phyloP scores from a whole-genome alignment of 2,888 invertebrate genomes.

The Drosophila borealis region DNA sequence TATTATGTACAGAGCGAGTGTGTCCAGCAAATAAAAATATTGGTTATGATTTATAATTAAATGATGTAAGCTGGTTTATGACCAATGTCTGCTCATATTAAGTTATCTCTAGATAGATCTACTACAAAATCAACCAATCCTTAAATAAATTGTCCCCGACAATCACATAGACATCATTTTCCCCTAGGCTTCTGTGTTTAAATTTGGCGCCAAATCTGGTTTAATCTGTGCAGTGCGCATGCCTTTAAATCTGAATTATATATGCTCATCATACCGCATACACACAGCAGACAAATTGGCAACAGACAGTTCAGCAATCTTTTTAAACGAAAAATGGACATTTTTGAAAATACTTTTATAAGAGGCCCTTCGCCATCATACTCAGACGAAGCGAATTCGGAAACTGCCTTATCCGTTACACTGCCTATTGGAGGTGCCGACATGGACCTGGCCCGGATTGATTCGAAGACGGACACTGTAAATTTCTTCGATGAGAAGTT shows the following conservation, averaged over 20 bases:
- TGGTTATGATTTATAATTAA: not conserved
- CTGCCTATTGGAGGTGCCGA: conserved; percentile 72
- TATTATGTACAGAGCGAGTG: not conserved
- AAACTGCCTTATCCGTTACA: conserved; percentile 79
- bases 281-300: conserved; percentile 36
- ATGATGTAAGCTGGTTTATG: not conserved
- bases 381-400: conserved; percentile 83
- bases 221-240: conserved; percentile 39
- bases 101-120: too few relatives aligned
- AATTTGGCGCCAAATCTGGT: conserved; percentile 20
- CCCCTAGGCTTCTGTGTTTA: rapidly evolving
- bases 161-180: too few relatives aligned
- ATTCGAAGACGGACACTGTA: conserved; percentile 65
- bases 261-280: conserved; percentile 30
- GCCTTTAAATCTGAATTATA: conserved; percentile 15
- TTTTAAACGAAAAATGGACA: conserved; percentile 66
- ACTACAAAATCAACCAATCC: not conserved
- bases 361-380: conserved; percentile 84
- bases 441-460: conserved; percentile 59
- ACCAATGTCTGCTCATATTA: not conserved
- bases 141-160: not conserved
- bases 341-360: conserved; percentile 83
- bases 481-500: conserved; percentile 77
- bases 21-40: conserved; percentile 1
- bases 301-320: conserved; percentile 13